phyloP scores from a whole-genome alignment of 2,113 vertebrate species.

The Gymnocephalus cernua region DNA sequence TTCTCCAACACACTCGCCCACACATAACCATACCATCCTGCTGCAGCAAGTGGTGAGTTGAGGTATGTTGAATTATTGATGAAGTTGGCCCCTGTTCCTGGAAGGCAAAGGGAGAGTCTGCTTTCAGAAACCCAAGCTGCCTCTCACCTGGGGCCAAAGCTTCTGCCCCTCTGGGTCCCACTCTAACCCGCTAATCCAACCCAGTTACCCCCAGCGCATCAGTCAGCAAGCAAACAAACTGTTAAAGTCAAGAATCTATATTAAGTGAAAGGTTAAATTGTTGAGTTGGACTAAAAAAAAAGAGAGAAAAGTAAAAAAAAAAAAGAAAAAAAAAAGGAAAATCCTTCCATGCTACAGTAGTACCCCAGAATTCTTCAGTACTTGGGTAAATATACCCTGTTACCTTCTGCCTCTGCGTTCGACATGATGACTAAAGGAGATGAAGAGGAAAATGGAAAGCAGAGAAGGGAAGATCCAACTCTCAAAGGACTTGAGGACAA shows the following conservation, averaged over 20 bases:
- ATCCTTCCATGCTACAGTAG: background rate
- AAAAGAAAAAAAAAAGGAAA: background rate
- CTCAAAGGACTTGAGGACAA: constrained; percentile 58
- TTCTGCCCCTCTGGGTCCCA: constrained; percentile 50
- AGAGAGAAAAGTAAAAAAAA: background rate
- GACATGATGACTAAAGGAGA: constrained; percentile 26
- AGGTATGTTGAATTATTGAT: constrained; percentile 85
- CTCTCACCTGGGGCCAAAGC: constrained; percentile 72
- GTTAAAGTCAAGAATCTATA: background rate
- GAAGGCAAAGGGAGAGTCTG: constrained; percentile 79
- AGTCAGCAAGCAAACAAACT: constrained; percentile 39
- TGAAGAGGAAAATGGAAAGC: constrained; percentile 28
- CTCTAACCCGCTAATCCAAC: constrained; percentile 61
- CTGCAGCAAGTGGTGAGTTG: constrained; percentile 74
- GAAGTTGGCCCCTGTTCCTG: constrained; percentile 82
- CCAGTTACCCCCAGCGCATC: constrained; percentile 36
- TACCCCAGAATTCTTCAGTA: background rate
- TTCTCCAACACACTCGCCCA: constrained; percentile 56
- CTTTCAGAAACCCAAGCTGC: constrained; percentile 86
- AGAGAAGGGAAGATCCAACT: constrained; percentile 36
- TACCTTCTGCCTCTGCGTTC: constrained; percentile 1
- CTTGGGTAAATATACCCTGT: background rate
- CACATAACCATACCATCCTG: constrained; percentile 62
- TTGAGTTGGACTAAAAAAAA: background rate
- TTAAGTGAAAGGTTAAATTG: background rate